Evolutionary conservation across 2,888 invertebrate species (phyloP).

Genomic region (Tryphoninae sp.): DNA sequence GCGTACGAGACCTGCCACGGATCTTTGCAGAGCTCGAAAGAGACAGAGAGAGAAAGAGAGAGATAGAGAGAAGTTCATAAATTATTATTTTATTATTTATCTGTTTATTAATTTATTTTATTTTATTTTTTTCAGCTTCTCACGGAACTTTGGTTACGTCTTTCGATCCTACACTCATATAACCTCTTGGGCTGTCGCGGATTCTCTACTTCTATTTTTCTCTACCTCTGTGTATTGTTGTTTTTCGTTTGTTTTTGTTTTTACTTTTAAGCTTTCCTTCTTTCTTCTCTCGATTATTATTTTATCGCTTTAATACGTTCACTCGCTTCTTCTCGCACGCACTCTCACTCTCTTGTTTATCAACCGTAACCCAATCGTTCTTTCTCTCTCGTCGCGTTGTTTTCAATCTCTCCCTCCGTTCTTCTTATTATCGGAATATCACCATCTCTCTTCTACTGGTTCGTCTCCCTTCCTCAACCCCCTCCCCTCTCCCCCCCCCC

Average conservation of each 20-base stretch:
- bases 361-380: conserved; percentile 44
- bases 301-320: neutral
- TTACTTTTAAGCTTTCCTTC: neutral
- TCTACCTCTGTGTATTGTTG: neutral
- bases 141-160: no score
- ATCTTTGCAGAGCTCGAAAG: conserved; percentile 33
- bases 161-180: no score
- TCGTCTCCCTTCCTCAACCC: conserved; percentile 16
- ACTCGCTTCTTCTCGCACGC: conserved; percentile 18
- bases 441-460: conserved; percentile 23
- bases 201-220: neutral
- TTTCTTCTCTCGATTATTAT: neutral
- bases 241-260: neutral
- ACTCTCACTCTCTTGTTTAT: conserved; percentile 60
- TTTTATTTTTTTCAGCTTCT: no score
- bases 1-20: conserved; percentile 34
- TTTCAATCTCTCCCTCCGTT: conserved; percentile 14
- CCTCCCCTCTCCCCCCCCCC: conserved; percentile 14
- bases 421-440: conserved; percentile 17
- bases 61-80: neutral
- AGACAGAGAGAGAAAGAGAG: neutral
- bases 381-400: conserved; percentile 10
- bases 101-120: no score
- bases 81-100: no score
- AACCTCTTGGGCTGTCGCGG: neutral